Evolutionary conservation across 2,113 vertebrate species (phyloP).

Genomic region (Paraplagusia blochii): DNA sequence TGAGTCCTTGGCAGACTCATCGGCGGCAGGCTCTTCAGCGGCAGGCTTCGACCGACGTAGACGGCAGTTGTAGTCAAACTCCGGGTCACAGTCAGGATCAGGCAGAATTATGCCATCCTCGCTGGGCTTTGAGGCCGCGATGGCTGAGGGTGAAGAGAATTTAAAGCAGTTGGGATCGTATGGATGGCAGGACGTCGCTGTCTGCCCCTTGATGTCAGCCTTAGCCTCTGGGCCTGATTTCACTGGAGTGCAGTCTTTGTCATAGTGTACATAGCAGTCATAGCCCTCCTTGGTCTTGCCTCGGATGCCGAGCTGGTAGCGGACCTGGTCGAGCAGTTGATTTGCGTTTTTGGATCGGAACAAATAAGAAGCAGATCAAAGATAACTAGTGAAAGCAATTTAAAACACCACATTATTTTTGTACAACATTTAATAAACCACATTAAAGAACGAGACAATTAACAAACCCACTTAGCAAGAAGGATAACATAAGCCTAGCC

Average conservation of each 20-base stretch:
- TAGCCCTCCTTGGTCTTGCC: slow-evolving; percentile 79
- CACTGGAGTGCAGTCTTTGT: slow-evolving; percentile 73
- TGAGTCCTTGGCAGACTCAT: slow-evolving; percentile 10
- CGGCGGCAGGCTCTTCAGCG: slow-evolving; percentile 24
- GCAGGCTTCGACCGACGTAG: slow-evolving; percentile 58
- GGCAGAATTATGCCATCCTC: slow-evolving; percentile 68
- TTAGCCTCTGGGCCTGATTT: slow-evolving; percentile 27
- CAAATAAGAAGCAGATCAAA: slow-evolving; percentile 41
- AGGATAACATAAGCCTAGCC: slow-evolving; percentile 38
- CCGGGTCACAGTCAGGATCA: slow-evolving; percentile 77
- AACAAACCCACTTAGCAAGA: slow-evolving; percentile 25
- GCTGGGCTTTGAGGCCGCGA: slow-evolving; percentile 16
- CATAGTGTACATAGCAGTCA: slow-evolving; percentile 77
- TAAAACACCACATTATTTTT: slow-evolving; percentile 50
- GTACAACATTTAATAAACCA: slow-evolving; percentile 45
- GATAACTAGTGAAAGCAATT: slow-evolving; percentile 48
- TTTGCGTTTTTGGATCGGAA: slow-evolving; percentile 50
- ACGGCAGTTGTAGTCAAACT: slow-evolving; percentile 77
- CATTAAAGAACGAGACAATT: slow-evolving; percentile 31
- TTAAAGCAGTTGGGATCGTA: slow-evolving; percentile 73
- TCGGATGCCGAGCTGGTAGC: slow-evolving; percentile 63
- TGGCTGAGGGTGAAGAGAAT: slow-evolving; percentile 34
- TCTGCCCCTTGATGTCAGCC: slow-evolving; percentile 38
- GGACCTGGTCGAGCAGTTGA: slow-evolving; percentile 60
- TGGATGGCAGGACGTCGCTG: slow-evolving; percentile 70